phyloP scores from a whole-genome alignment of 2,113 vertebrate species.

The Sturnus vulgaris region DNA sequence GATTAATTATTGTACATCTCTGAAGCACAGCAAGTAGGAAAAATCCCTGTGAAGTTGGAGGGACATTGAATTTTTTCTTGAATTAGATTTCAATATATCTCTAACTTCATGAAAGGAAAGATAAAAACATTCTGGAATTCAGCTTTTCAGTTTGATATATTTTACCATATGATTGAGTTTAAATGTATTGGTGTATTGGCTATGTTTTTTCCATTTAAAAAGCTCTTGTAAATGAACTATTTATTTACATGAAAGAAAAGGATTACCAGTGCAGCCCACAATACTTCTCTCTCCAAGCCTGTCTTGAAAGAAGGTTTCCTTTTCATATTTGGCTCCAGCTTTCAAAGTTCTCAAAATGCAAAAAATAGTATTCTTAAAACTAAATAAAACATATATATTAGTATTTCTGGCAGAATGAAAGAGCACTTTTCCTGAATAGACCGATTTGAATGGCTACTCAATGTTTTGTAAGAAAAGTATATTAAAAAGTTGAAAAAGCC shows the following conservation, averaged over 20 bases:
- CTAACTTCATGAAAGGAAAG: conserved; percentile 36
- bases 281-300: conserved; percentile 61
- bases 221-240: conserved; percentile 66
- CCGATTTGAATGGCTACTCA: conserved; percentile 65
- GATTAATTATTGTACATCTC: not conserved
- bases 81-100: not conserved
- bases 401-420: conserved; percentile 71
- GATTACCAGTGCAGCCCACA: conserved; percentile 50
- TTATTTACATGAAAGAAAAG: conserved; percentile 76
- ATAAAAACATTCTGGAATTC: conserved; percentile 41
- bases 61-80: not conserved
- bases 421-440: conserved; percentile 68
- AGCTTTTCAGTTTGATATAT: conserved; percentile 39
- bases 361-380: conserved; percentile 67
- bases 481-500: conserved; percentile 76
- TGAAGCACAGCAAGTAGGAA: conserved; percentile 7
- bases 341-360: conserved; percentile 66
- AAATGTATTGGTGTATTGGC: conserved; percentile 50
- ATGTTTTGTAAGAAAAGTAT: conserved; percentile 73
- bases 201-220: conserved; percentile 63
- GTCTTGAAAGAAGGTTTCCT: conserved; percentile 50
- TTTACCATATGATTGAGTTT: conserved; percentile 60
- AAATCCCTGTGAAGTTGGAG: not conserved
- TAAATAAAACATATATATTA: conserved; percentile 73
- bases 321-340: conserved; percentile 63